Percentiles rank a stretch among this genome's conserved stretches.
These are phyloP conservation scores for Rhegmatorhina hoffmannsi DNA, from an alignment of 2,113 vertebrate species.

Conservation along the genomic window DNA sequence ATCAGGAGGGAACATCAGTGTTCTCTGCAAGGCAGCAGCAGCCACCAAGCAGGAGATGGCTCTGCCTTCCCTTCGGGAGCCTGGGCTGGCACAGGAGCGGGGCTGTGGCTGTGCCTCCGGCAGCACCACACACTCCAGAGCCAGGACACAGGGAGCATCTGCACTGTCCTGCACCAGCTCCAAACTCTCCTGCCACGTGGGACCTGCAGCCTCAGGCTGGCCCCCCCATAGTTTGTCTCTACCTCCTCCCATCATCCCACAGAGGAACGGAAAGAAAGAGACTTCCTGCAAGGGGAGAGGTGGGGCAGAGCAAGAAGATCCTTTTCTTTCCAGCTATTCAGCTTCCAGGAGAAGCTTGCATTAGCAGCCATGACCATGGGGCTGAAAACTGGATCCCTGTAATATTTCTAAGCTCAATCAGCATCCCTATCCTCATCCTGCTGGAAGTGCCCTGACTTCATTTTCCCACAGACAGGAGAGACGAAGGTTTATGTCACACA, in stretches of 20 bases:
- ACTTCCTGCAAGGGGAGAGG: not conserved
- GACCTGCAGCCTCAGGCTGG: not conserved
- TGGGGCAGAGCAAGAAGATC: not conserved
- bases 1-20: not conserved
- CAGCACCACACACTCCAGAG: not conserved
- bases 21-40: not conserved
- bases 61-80: not conserved
- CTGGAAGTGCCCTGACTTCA: not conserved
- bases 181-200: not conserved
- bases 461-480: conserved; percentile 18
- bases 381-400: not conserved
- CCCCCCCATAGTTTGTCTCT: not conserved
- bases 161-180: not conserved
- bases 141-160: not conserved
- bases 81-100: not conserved
- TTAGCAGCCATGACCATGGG: not conserved
- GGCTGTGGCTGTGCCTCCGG: not conserved
- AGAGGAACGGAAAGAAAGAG: not conserved
- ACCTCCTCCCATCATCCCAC: not conserved
- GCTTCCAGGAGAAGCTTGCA: not conserved
- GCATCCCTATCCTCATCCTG: not conserved
- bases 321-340: not conserved
- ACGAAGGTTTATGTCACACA: not conserved
- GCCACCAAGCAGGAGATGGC: not conserved
- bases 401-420: not conserved